A percentile compares a stretch with the other conserved stretches of the same genome.
phyloP scores from a whole-genome alignment of 2,888 invertebrate genomes.

The Carpatolechia fugitivella region DNA sequence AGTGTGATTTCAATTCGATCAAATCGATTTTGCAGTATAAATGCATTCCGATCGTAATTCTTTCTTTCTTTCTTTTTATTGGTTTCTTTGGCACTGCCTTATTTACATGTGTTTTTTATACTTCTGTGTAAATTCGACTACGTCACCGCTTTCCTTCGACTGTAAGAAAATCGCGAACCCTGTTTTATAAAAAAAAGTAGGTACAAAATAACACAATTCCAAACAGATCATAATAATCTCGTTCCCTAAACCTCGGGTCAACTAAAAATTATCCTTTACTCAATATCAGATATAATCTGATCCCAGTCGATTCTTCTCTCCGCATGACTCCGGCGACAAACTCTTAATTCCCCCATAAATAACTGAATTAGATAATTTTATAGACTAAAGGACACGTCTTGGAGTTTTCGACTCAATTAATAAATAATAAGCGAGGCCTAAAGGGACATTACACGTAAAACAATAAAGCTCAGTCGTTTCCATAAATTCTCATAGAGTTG shows the following conservation, averaged over 20 bases:
- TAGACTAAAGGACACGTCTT: conserved; percentile 6
- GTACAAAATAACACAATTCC: no score
- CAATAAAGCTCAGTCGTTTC: conserved; percentile 36
- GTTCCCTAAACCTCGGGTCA: not conserved
- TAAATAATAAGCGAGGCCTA: conserved; percentile 15
- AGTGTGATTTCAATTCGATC: no score
- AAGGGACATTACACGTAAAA: conserved; percentile 30
- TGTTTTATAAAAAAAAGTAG: no score
- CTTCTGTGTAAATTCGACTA: no score
- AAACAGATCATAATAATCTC: not conserved
- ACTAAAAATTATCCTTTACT: not conserved
- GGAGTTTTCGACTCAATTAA: conserved; percentile 13
- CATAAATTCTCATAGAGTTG: conserved; percentile 45
- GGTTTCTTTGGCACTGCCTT: no score
- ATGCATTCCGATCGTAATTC: no score
- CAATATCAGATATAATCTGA: conserved; percentile 1
- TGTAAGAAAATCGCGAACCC: no score
- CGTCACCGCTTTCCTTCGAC: no score
- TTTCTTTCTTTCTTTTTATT: no score
- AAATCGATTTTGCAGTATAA: no score
- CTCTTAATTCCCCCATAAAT: conserved; percentile 11
- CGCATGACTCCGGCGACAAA: conserved; percentile 13
- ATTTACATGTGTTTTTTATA: no score
- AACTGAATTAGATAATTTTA: conserved; percentile 19
- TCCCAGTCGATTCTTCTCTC: not conserved